These are phyloP conservation scores for Triops longicaudatus DNA, from an alignment of 1,140 invertebrate genomes.

Conservation along the genomic window DNA sequence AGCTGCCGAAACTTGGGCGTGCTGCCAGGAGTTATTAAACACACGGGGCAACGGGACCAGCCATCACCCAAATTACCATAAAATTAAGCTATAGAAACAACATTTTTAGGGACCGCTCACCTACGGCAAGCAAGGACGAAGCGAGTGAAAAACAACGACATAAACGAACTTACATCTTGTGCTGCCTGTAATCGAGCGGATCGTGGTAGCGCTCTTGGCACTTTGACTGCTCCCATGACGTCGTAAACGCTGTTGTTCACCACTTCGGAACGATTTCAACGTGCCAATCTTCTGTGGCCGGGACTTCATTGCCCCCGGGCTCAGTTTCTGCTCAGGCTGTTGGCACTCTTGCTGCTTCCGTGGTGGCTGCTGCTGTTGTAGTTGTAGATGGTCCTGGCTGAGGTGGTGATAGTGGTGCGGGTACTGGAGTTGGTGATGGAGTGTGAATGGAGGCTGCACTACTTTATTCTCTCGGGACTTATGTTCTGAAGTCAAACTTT, in stretches of 20 bases:
- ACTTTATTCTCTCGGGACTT: not conserved
- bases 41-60: not conserved
- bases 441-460: not conserved
- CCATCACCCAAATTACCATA: conserved; percentile 1
- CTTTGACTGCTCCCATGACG: conserved; percentile 32
- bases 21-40: not conserved
- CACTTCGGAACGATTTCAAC: conserved; percentile 17
- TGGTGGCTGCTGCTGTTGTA: not conserved
- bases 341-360: not conserved
- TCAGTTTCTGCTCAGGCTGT: not conserved
- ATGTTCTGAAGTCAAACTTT: not conserved
- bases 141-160: not conserved
- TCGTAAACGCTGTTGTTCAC: conserved; percentile 29
- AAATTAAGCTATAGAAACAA: not conserved
- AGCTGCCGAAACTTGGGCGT: not conserved
- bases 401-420: not conserved
- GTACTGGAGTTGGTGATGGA: conserved; percentile 6
- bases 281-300: conserved; percentile 13
- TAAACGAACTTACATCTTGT: conserved; percentile 21
- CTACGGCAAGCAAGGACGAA: not conserved
- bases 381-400: not conserved
- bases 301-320: not conserved
- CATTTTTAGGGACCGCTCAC: not conserved
- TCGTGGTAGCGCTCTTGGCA: conserved; percentile 28
- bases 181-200: conserved; percentile 25